Conservation (phyloP, 2,888 invertebrate species). For the Macropis europaea region DNA sequence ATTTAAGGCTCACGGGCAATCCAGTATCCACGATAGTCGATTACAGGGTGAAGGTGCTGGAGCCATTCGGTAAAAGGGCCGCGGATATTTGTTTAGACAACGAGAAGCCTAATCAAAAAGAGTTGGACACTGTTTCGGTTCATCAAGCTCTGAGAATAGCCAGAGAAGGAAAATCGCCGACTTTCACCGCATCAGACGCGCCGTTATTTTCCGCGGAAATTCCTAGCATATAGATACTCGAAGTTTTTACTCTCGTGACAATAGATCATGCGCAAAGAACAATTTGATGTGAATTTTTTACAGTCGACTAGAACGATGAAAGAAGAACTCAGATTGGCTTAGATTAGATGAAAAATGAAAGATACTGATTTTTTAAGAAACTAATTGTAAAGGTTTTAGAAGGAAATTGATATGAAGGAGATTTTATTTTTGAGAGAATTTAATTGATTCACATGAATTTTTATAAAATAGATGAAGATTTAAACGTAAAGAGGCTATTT, state of each 20-base stretch:
- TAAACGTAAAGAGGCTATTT: too few species aligned
- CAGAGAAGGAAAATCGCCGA: conserved; percentile 85
- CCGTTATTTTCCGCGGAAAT: conserved; percentile 76
- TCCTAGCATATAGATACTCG: conserved; percentile 66
- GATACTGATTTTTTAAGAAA: too few species aligned
- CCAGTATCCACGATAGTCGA: conserved; percentile 92
- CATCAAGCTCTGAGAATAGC: conserved; percentile 92
- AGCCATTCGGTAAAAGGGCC: conserved; percentile 92
- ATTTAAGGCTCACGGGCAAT: conserved; percentile 93
- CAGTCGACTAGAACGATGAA: neutral
- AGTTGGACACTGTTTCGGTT: conserved; percentile 95
- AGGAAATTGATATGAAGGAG: neutral
- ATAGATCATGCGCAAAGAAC: neutral
- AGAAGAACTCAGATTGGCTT: neutral
- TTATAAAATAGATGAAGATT: too few species aligned
- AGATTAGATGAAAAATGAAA: neutral
- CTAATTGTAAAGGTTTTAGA: too few species aligned
- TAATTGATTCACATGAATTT: neutral
- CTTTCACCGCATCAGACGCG: conserved; percentile 81
- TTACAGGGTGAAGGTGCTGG: conserved; percentile 94
- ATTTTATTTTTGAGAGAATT: neutral
- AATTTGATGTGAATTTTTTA: conserved; percentile 26
- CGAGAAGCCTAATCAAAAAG: conserved; percentile 91
- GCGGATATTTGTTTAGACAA: conserved; percentile 93
- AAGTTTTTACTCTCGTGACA: neutral